Percentiles rank a stretch among this genome's conserved stretches.
phyloP scores from a whole-genome alignment of 1,140 invertebrate genomes.

The Zaprionus lachaisei region DNA sequence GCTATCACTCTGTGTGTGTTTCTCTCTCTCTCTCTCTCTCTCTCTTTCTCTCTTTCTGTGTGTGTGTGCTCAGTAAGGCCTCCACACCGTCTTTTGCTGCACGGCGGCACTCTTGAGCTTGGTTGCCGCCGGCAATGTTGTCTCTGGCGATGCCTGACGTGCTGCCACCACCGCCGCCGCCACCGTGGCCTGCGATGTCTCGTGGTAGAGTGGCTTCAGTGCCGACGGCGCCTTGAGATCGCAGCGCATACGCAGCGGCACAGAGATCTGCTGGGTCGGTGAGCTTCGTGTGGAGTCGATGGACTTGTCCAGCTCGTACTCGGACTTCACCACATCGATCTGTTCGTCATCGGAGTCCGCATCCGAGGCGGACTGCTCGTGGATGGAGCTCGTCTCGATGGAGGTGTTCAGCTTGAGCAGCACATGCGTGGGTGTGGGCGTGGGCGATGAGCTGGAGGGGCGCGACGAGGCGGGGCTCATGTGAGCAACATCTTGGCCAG shows the following conservation, averaged over 20 bases:
- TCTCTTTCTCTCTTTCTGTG: constrained; percentile 9
- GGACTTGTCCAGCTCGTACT: constrained; percentile 86
- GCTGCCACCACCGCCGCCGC: constrained; percentile 64
- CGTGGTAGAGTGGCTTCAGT: constrained; percentile 84
- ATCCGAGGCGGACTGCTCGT: constrained; percentile 87
- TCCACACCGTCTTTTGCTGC: constrained; percentile 89
- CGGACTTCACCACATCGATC: constrained; percentile 91
- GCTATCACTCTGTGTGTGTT: constrained; percentile 53
- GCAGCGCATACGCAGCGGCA: constrained; percentile 76
- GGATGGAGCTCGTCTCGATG: constrained; percentile 86
- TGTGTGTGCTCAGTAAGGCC: constrained; percentile 87
- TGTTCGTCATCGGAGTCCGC: constrained; percentile 88
- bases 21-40: constrained; percentile 7
- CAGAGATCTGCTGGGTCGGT: constrained; percentile 56
- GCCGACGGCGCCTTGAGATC: constrained; percentile 88
- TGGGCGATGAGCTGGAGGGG: constrained; percentile 85
- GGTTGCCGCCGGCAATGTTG: constrained; percentile 85
- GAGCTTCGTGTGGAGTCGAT: constrained; percentile 73
- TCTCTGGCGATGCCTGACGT: constrained; percentile 84
- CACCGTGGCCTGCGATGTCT: constrained; percentile 42
- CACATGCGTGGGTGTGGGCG: constrained; percentile 67
- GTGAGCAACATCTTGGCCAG: constrained; percentile 56
- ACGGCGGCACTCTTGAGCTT: constrained; percentile 85
- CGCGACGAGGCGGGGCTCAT: constrained; percentile 86
- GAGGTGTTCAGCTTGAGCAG: constrained; percentile 85